Evolutionary conservation across 2,797 vertebrate species (phyloP).

Genomic region (Hippopotamyrus pictus): DNA sequence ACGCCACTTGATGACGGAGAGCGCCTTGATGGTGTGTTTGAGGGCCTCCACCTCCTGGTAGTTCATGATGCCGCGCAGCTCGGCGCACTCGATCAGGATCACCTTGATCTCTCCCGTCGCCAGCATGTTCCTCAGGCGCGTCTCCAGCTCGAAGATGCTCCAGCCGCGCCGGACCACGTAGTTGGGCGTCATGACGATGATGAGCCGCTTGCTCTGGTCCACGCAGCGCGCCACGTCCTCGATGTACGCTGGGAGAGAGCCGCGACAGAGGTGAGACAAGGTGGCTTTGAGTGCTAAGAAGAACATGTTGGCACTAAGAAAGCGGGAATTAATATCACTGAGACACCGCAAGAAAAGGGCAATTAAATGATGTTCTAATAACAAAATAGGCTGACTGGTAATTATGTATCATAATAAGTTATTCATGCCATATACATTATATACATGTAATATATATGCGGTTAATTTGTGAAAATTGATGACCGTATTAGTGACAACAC

Average conservation of each 20-base stretch:
- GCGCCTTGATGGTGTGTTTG: conserved; percentile 93
- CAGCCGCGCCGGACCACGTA: conserved; percentile 95
- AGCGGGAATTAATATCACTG: background rate
- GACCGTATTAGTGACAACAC: conserved; percentile 18
- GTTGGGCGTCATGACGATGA: conserved; percentile 96
- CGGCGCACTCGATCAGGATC: conserved; percentile 94
- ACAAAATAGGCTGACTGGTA: background rate
- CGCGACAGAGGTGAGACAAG: background rate
- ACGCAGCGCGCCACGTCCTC: conserved; percentile 96
- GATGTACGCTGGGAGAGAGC: conserved; percentile 78
- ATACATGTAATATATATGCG: background rate
- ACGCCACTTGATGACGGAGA: conserved; percentile 94
- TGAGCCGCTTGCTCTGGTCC: conserved; percentile 96
- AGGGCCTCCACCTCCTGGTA: conserved; percentile 98
- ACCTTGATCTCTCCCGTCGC: conserved; percentile 96
- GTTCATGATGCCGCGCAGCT: conserved; percentile 96
- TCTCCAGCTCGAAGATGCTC: conserved; percentile 99
- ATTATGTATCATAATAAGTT: background rate
- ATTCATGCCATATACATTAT: background rate
- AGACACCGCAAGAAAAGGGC: background rate
- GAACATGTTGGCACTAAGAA: background rate
- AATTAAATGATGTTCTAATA: background rate
- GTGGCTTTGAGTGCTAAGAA: background rate
- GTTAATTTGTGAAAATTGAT: background rate
- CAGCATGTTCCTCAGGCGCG: conserved; percentile 91